phyloP scores from a whole-genome alignment of 1,140 invertebrate species.

The Polyergus mexicanus region DNA sequence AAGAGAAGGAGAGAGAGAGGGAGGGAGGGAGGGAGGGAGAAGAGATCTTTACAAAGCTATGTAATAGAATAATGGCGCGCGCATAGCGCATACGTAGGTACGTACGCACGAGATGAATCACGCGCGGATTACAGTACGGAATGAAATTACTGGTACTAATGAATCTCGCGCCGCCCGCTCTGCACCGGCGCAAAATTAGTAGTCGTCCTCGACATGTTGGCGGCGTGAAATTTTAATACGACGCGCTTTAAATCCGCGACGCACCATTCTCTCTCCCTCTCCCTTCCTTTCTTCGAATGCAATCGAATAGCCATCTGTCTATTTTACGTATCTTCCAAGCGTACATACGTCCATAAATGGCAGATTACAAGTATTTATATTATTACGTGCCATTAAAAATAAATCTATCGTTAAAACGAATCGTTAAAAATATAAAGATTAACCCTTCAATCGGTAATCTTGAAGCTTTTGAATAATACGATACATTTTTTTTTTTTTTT shows the following conservation, averaged over 20 bases:
- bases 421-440: conserved; percentile 33
- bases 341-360: background rate
- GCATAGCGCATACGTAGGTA: conserved; percentile 54
- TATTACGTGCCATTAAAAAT: conserved; percentile 4
- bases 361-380: background rate
- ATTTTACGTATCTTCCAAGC: conserved; percentile 20
- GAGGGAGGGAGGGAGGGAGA: too few relatives aligned
- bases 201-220: conserved; percentile 57
- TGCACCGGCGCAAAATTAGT: conserved; percentile 54
- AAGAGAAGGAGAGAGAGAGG: background rate
- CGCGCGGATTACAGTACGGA: conserved; percentile 62
- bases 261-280: background rate
- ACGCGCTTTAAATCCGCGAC: conserved; percentile 55
- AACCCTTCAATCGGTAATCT: conserved; percentile 2
- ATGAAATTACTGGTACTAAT: conserved; percentile 65
- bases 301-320: conserved; percentile 34
- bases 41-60: conserved; percentile 61
- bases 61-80: conserved; percentile 59
- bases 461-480: background rate
- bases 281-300: conserved; percentile 14
- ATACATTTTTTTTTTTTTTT: background rate
- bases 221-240: conserved; percentile 60
- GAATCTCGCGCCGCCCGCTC: conserved; percentile 49
- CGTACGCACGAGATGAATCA: conserved; percentile 56
- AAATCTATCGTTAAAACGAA: background rate